Conservation (phyloP, 2,797 vertebrate genomes). For the Rhinoraja longicauda region DNA sequence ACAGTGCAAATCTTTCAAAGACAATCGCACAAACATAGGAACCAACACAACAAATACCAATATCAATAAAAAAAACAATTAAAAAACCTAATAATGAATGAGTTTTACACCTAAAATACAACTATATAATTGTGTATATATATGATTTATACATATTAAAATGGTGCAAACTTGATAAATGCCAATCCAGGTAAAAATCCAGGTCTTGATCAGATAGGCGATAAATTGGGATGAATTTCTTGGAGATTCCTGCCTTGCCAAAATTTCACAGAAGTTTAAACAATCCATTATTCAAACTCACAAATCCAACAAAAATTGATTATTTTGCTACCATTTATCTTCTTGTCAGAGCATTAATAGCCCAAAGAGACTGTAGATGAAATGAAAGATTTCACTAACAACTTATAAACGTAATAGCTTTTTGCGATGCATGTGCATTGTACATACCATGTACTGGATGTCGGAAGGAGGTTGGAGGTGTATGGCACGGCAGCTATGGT, state of each 20-base stretch:
- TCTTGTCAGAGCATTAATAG: background rate
- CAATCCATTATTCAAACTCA: background rate
- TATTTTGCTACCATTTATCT: background rate
- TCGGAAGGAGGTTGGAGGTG: conserved; percentile 86
- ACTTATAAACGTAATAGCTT: conserved; percentile 24
- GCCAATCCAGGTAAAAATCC: background rate
- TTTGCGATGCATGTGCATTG: conserved; percentile 39
- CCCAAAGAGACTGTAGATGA: background rate
- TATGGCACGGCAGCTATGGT: conserved; percentile 89
- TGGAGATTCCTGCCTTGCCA: background rate
- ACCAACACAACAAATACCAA: too few relatives aligned
- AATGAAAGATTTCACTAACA: background rate
- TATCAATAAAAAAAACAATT: too few relatives aligned
- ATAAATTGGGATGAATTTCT: background rate
- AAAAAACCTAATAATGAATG: too few relatives aligned
- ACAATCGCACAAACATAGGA: too few relatives aligned
- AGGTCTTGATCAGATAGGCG: background rate
- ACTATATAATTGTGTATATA: background rate
- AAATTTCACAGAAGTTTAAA: background rate
- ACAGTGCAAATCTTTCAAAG: too few relatives aligned
- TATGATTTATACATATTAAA: background rate
- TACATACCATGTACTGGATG: conserved; percentile 90
- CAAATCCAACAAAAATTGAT: background rate
- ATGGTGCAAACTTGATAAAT: background rate
- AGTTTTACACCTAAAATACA: too few relatives aligned